These are phyloP conservation scores for Zenarchopterus dispar DNA, from an alignment of 2,797 vertebrate genomes.

Conservation along the genomic window DNA sequence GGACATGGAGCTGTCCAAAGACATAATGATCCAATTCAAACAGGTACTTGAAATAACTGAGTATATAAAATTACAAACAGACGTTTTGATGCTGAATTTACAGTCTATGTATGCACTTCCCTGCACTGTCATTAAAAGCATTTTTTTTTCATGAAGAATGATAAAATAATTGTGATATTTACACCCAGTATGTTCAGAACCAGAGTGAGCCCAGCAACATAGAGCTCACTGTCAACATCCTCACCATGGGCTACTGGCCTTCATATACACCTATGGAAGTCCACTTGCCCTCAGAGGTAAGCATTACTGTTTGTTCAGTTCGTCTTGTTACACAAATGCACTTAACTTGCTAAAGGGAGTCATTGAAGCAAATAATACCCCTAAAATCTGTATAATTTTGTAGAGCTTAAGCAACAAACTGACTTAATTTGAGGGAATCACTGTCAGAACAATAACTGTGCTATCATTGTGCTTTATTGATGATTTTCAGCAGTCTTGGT, in stretches of 20 bases:
- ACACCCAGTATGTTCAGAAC: conserved; percentile 94
- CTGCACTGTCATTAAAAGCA: background rate
- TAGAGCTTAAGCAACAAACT: no score
- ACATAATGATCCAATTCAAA: conserved; percentile 99
- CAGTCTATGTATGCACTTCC: no score
- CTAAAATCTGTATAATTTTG: no score
- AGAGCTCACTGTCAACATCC: conserved; percentile 98
- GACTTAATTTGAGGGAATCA: background rate
- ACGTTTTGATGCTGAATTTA: background rate
- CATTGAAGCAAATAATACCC: background rate
- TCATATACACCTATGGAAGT: conserved; percentile 99
- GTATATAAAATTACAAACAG: background rate
- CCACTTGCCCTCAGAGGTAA: conserved; percentile 94
- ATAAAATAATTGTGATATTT: conserved; percentile 12
- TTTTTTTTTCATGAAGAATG: conserved; percentile 7
- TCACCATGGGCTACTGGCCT: conserved; percentile 99
- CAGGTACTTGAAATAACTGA: conserved; percentile 83
- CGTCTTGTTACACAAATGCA: background rate
- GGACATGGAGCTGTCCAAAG: conserved; percentile 99
- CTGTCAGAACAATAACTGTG: background rate
- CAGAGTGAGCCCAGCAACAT: conserved; percentile 99
- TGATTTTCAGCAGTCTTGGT: no score
- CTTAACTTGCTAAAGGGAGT: background rate
- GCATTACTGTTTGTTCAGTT: background rate
- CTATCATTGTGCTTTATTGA: no score